Base-by-base conservation (phyloP, 2,888 invertebrate genomes). In the Caradrina clavipalpis region DNA sequence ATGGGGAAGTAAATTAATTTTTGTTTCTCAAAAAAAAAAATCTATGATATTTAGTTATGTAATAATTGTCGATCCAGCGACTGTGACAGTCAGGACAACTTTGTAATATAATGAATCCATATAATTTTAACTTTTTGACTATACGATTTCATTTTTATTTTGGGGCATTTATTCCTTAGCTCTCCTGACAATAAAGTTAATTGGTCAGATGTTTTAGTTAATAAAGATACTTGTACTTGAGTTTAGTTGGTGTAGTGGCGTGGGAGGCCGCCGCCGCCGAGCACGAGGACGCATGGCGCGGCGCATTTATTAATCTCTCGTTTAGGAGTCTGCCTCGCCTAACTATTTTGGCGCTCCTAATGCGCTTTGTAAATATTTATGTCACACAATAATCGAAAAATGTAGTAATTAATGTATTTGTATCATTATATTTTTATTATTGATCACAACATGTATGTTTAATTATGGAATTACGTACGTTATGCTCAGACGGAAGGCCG, bases 371-470 rank as follows among this genome's bases (percentile, higher is more conserved):
- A 96, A 95, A 96, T 96, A 96, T 94, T 94, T 94, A 93, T 92
- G 95, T 96, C 95, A 95, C 95, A 94, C 95, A 95, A 94, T 95
- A 95, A 94, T 96, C 95, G 93, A 95, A 93, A 78, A 95, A 94
- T 90, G 93, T 95, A 95, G 95, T 88, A 92, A 92, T 93, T 94
- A 95, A 95, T 93, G 95, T 95, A 95, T 95, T 94, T 95, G 95
- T 96, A 95, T 94, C 93, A 95, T 95, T 95, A 95, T 95, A 95
- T 95, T 96, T 95, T 95, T 96, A 95, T 94, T 95, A 95, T 95
- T 92, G 95, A 95, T 95, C 94, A 95, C 95, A 93, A 94, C 87
- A 88, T 93, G 93, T 95, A 95, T 93, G 93, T 93, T 92, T 93
- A 94, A 93, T 91, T 87, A 90, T 89, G 89, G 86, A 88, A 88